Evolutionary conservation across 2,888 invertebrate species (phyloP).

Genomic region (Tenthredo amoena): DNA sequence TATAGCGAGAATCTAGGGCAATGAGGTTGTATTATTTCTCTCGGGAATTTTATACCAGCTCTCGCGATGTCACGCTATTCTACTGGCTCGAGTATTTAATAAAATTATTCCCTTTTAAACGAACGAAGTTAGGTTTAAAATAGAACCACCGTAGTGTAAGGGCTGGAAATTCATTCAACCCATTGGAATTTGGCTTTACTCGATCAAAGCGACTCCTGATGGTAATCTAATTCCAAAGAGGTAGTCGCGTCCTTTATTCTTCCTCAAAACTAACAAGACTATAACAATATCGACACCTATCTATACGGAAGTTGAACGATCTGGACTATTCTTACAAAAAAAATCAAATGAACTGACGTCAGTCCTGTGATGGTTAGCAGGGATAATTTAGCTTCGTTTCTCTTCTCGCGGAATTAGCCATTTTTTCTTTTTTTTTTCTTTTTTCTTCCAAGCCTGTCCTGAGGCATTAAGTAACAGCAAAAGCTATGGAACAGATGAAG

Average conservation of each 20-base stretch:
- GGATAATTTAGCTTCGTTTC: background rate
- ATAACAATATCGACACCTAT: background rate
- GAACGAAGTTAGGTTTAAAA: background rate
- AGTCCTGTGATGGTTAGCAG: background rate
- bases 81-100: background rate
- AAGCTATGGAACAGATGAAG: background rate
- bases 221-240: background rate
- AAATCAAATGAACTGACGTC: background rate
- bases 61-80: background rate
- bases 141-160: background rate
- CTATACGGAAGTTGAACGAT: background rate
- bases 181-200: background rate
- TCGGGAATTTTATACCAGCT: slow-evolving; percentile 19
- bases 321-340: background rate
- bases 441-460: slow-evolving; percentile 8
- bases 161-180: background rate
- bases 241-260: slow-evolving; percentile 1
- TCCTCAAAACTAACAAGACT: background rate
- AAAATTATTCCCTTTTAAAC: background rate
- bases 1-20: slow-evolving; percentile 4
- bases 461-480: background rate
- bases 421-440: background rate
- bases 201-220: slow-evolving; percentile 3
- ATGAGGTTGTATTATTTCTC: slow-evolving; percentile 17
- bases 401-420: background rate